Percentiles rank a stretch among this genome's conserved stretches.
Conservation (phyloP, 2,113 vertebrate genomes). For the Festucalex cinctus region DNA sequence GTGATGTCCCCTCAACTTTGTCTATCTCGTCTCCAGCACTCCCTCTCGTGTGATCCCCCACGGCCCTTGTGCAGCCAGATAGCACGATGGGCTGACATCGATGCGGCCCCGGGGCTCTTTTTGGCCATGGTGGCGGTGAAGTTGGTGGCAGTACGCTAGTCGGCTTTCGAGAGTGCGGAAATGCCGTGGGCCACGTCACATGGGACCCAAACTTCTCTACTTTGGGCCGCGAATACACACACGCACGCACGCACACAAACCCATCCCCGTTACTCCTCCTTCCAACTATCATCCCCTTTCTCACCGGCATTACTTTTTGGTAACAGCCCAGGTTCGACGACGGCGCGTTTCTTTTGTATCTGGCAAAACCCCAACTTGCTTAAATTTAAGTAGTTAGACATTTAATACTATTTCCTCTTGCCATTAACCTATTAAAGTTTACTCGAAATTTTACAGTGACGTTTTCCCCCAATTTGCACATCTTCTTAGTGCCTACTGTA, state of each 20-base stretch:
- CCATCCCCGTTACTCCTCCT: not conserved
- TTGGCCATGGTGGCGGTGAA: constrained; percentile 15
- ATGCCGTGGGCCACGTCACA: not conserved
- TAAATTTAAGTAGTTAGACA: not conserved
- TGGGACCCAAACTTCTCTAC: not conserved
- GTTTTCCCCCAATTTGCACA: not conserved
- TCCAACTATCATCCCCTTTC: constrained; percentile 36
- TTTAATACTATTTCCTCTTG: not conserved
- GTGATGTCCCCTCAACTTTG: constrained; percentile 9
- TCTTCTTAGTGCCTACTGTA: not conserved
- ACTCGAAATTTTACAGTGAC: not conserved
- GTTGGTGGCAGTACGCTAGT: not conserved
- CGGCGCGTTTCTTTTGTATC: not conserved
- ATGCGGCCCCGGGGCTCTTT: constrained; percentile 23
- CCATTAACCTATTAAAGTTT: too few relatives aligned
- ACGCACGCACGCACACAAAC: not conserved
- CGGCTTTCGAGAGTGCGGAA: not conserved
- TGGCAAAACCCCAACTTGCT: not conserved
- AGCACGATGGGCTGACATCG: constrained; percentile 6
- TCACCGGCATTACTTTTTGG: not conserved
- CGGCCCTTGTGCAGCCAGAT: not conserved
- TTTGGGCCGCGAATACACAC: too few relatives aligned
- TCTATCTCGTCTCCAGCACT: constrained; percentile 5
- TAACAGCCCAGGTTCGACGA: not conserved
- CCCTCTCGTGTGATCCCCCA: constrained; percentile 10